Evolutionary conservation across 2,113 vertebrate genomes (phyloP).

Genomic region (Dasyprocta punctata): DNA sequence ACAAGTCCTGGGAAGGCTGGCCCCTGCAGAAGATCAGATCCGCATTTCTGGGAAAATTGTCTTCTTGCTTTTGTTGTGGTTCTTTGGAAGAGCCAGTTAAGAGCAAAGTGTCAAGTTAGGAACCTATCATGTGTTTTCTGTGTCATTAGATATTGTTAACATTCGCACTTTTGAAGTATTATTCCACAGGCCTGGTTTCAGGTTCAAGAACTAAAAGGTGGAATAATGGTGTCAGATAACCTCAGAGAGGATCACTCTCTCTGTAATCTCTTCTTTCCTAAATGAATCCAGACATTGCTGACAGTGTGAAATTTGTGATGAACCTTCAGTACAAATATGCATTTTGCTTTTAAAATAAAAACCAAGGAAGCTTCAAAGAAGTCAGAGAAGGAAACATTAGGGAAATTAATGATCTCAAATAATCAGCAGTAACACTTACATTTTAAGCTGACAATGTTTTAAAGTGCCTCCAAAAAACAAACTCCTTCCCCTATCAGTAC

Average conservation of each 20-base stretch:
- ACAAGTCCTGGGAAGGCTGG: background rate
- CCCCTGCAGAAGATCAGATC: background rate
- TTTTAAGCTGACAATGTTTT: conserved; percentile 7
- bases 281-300: conserved; percentile 68
- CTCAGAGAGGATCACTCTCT: conserved; percentile 54
- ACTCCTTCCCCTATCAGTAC: background rate
- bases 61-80: background rate
- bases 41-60: background rate
- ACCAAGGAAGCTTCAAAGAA: conserved; percentile 41
- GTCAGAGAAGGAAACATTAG: conserved; percentile 18
- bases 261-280: conserved; percentile 69
- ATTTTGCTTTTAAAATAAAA: conserved; percentile 62
- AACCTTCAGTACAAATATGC: background rate
- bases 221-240: conserved; percentile 48
- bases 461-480: background rate
- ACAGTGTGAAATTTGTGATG: conserved; percentile 67
- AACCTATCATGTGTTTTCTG: background rate
- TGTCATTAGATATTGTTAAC: conserved; percentile 31
- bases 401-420: conserved; percentile 37
- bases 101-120: background rate
- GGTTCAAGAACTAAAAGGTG: conserved; percentile 58
- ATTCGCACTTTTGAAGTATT: conserved; percentile 39
- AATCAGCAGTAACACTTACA: background rate
- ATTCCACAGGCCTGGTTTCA: conserved; percentile 71
- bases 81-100: background rate